A percentile compares a stretch with the other conserved stretches of the same genome.
Conservation (phyloP, 92 coral and sea anemone genomes). For the Chrysogorgia sp. region DNA sequence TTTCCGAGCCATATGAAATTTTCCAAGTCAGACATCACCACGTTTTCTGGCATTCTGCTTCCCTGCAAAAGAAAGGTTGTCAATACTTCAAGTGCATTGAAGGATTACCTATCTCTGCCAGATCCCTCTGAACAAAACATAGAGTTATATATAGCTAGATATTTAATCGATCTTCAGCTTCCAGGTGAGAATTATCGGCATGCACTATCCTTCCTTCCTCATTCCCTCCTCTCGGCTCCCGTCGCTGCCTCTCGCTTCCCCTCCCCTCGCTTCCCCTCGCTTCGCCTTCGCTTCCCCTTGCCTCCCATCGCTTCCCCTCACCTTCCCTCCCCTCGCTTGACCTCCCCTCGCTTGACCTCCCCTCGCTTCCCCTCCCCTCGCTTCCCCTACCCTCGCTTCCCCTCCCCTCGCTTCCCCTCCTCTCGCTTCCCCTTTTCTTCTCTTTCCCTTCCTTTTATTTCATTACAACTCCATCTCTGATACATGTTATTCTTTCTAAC, state of each 20-base stretch:
- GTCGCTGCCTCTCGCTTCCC: neutral
- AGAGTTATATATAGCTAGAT: slow-evolving; percentile 74
- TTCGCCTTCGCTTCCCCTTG: neutral
- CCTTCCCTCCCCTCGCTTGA: neutral
- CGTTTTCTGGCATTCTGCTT: neutral
- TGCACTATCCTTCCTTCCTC: neutral
- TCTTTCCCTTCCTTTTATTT: too few species aligned
- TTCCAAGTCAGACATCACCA: slow-evolving; percentile 42
- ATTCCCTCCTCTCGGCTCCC: neutral
- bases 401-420: too few species aligned
- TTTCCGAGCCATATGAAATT: slow-evolving; percentile 95
- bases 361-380: neutral
- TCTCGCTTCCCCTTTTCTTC: too few species aligned
- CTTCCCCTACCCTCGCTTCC: neutral
- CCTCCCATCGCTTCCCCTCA: neutral
- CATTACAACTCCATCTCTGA: neutral
- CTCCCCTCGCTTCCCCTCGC: neutral
- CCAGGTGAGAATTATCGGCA: slow-evolving; percentile 74
- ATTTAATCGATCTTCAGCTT: slow-evolving; percentile 76
- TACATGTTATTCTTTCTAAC: too few species aligned
- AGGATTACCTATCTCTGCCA: slow-evolving; percentile 50
- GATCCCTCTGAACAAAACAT: slow-evolving; percentile 59
- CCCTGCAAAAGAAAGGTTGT: slow-evolving; percentile 38
- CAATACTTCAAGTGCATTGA: slow-evolving; percentile 20
- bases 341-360: neutral